phyloP scores from a whole-genome alignment of 2,888 invertebrate genomes.

The Bugula neritina region DNA sequence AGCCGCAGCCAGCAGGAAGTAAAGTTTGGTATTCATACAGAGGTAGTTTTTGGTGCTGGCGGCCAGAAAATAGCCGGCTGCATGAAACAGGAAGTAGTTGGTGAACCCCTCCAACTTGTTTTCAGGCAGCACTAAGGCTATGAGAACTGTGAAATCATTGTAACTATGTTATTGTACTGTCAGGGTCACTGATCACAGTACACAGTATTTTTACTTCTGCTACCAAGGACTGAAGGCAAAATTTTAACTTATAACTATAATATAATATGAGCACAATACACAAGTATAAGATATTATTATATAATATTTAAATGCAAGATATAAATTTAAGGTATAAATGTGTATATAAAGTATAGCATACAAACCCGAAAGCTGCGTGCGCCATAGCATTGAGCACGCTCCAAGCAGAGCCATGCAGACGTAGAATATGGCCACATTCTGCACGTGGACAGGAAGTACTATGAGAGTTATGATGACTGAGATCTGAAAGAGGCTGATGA shows the following conservation, averaged over 20 bases:
- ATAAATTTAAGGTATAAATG: too few species aligned
- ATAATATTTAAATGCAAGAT: too few species aligned
- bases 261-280: too few species aligned
- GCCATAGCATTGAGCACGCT: not conserved
- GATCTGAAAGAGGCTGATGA: slow-evolving; percentile 17
- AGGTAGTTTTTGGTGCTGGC: not conserved
- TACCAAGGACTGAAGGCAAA: too few species aligned
- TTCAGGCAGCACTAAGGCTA: not conserved
- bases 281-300: too few species aligned
- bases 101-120: not conserved
- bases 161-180: too few species aligned
- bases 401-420: not conserved
- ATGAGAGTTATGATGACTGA: slow-evolving; percentile 10
- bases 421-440: slow-evolving; percentile 4
- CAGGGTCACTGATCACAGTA: too few species aligned
- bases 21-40: slow-evolving; percentile 17
- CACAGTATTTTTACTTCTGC: too few species aligned
- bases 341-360: too few species aligned
- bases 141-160: not conserved
- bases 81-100: slow-evolving; percentile 7
- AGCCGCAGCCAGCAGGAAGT: slow-evolving; percentile 11
- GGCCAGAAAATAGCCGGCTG: not conserved
- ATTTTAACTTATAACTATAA: too few species aligned
- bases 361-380: slow-evolving; percentile 3
- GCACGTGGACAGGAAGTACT: not conserved